Evolutionary conservation across 2,888 invertebrate genomes (phyloP).

Genomic region (Drosophila paracracens): DNA sequence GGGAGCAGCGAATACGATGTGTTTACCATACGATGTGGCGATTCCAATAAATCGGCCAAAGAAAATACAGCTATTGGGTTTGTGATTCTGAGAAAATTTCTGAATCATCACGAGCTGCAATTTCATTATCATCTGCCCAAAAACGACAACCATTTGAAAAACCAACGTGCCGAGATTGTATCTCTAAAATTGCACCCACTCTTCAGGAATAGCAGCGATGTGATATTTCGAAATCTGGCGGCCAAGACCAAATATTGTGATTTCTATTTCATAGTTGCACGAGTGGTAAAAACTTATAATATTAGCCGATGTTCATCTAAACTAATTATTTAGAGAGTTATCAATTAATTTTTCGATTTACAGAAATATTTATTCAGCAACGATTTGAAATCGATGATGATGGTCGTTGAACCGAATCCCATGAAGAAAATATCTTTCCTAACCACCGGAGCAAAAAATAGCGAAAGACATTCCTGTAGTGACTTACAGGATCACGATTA

Average conservation of each 20-base stretch:
- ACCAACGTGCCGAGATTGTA: conserved; percentile 66
- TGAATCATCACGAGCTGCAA: conserved; percentile 35
- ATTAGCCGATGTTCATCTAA: not conserved
- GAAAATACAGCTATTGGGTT: conserved; percentile 75
- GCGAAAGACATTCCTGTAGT: rapidly evolving
- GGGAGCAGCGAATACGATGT: conserved; percentile 55
- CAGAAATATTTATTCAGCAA: conserved; percentile 55
- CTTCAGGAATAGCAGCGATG: conserved; percentile 65
- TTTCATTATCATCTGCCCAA: conserved; percentile 59
- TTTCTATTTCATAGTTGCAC: conserved; percentile 61
- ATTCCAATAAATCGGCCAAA: conserved; percentile 55
- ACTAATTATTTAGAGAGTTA: not conserved
- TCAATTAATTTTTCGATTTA: not conserved
- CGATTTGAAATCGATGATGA: conserved; percentile 73
- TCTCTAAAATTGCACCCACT: conserved; percentile 76
- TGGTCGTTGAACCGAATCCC: conserved; percentile 70
- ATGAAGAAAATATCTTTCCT: conserved; percentile 45
- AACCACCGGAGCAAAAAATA: rapidly evolving
- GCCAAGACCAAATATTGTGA: conserved; percentile 64
- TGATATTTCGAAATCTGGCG: conserved; percentile 72
- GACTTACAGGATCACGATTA: conserved; percentile 42
- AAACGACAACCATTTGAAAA: conserved; percentile 38
- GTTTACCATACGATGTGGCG: conserved; percentile 77
- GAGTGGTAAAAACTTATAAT: conserved; percentile 27
- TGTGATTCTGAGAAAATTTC: conserved; percentile 65